These are phyloP conservation scores for Albula goreensis DNA, from an alignment of 2,113 vertebrate species.

Conservation along the genomic window DNA sequence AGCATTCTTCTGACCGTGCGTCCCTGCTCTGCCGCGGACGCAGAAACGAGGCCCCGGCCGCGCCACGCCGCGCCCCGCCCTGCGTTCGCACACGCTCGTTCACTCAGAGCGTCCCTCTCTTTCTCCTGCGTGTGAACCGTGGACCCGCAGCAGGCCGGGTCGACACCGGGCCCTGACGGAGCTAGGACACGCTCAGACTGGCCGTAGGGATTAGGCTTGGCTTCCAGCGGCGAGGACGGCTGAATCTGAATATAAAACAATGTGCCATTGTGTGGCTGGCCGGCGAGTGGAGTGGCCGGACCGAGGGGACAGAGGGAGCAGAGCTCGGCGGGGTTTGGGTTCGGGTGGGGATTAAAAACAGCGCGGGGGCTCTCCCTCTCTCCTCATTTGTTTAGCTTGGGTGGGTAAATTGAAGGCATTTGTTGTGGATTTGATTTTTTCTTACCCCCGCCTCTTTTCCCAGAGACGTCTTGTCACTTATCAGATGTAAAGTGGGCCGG, in stretches of 20 bases:
- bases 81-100: too few relatives aligned
- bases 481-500: conserved; percentile 72
- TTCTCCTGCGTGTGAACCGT: neutral
- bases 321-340: conserved; percentile 30
- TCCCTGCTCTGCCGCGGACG: conserved; percentile 7
- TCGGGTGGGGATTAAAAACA: conserved; percentile 56
- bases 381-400: conserved; percentile 72
- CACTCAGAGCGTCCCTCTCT: too few relatives aligned
- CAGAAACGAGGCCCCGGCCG: neutral
- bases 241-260: conserved; percentile 62
- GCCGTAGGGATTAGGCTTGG: conserved; percentile 51
- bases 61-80: too few relatives aligned
- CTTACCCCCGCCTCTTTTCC: neutral
- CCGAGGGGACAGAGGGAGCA: conserved; percentile 38
- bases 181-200: conserved; percentile 44
- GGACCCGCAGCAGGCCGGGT: too few relatives aligned
- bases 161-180: conserved; percentile 26
- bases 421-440: conserved; percentile 68
- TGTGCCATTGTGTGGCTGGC: conserved; percentile 64
- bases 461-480: conserved; percentile 63
- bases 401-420: conserved; percentile 76
- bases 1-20: conserved; percentile 44
- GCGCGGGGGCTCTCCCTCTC: conserved; percentile 45
- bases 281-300: conserved; percentile 57
- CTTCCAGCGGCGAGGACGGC: conserved; percentile 53